Percentiles rank a stretch among this genome's conserved stretches.
Evolutionary conservation across 2,797 vertebrate genomes (phyloP).

Genomic region (Aselliscus stoliczkanus): DNA sequence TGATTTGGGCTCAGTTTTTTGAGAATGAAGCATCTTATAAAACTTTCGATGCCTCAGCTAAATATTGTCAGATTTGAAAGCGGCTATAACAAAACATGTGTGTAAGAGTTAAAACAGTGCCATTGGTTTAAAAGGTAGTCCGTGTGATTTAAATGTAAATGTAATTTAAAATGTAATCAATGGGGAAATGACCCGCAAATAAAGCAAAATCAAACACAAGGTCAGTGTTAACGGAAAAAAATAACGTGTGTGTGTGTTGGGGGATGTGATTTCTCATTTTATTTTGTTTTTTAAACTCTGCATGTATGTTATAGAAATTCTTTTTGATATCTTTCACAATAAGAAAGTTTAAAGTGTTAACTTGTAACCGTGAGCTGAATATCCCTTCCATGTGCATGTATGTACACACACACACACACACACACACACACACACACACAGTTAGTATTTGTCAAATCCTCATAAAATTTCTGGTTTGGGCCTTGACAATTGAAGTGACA

Average conservation of each 20-base stretch:
- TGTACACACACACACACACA: not conserved
- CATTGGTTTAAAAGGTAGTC: not conserved
- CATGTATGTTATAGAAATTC: not conserved
- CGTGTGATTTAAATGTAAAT: not conserved
- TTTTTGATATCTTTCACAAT: not conserved
- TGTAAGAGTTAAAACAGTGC: not conserved
- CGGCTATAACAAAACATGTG: not conserved
- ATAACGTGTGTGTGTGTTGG: not conserved
- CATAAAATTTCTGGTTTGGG: not conserved
- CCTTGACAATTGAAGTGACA: constrained; percentile 46
- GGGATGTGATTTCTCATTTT: not conserved
- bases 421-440: not conserved
- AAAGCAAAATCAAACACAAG: constrained; percentile 24
- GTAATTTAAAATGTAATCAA: not conserved
- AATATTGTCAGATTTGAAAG: not conserved
- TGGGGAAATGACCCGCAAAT: not conserved
- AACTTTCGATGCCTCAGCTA: not conserved
- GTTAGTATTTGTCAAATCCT: not conserved
- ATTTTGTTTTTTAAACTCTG: not conserved
- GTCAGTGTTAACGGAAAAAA: not conserved
- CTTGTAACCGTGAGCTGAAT: not conserved
- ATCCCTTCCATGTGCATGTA: not conserved
- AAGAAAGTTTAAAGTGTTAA: not conserved
- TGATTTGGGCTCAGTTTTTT: not conserved
- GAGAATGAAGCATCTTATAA: not conserved